Base-by-base conservation (phyloP, 1,140 invertebrate species). In the Trinorchestia longiramus region DNA sequence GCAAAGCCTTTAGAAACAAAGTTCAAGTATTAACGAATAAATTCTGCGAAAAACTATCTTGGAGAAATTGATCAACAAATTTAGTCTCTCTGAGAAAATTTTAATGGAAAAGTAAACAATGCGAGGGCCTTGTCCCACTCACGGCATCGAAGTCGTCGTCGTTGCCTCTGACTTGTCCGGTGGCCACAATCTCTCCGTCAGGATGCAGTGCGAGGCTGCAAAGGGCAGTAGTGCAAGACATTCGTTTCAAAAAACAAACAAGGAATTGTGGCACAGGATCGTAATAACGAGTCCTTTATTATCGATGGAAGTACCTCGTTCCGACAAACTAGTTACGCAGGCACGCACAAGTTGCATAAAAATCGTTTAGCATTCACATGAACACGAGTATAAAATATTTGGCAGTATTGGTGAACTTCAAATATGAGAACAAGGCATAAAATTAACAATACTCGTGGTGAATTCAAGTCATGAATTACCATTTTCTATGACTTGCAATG, bases 151-250 rank as follows among this genome's bases (percentile, higher is more conserved):
- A 95, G 23, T 62, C 47, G 92, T 94, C 62, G 41, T 96, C 95
- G 87, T 53, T 44, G 19, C 98, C 98, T 43, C 98, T 98, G 96
- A 98, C 98, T 97, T 99, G 99, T 23, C 99, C 99, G 90, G 98
- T 99, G 0, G 99, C 99, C 45, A 99, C 98, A 11, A 99, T 97
- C 97, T 99, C 97, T 97, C 99, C 99, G 97, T 99, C 99, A 15
- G 99, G 99, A 97, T 99, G 99, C 96, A 99, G 98, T 0, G 99
- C 98, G 95, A 99, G 97, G 97, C 99, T 98, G 97, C 92, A 98
- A n/a, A 57, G 62, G 62, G 11, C 62, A 77, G 6, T 19, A 19
- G 6, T 6, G 47, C 47, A 53, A 6, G 62, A 77, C 3, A 77
- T 23, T 77, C 62, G 62, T 77, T 77, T 77, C 36, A 23, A 23